Evolutionary conservation across 2,888 invertebrate species (phyloP).

Genomic region (Subacronicta megacephala): DNA sequence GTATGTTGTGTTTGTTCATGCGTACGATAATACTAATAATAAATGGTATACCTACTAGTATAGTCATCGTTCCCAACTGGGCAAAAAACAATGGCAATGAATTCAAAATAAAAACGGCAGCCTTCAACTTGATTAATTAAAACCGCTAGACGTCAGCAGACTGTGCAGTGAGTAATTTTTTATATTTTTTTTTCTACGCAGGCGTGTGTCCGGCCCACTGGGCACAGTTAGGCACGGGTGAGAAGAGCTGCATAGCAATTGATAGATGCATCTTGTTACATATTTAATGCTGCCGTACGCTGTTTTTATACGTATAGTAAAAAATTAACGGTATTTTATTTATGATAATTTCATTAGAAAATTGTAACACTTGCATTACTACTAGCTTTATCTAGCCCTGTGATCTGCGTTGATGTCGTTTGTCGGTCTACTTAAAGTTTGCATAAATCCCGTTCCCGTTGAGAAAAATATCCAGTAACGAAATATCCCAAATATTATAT

Average conservation of each 20-base stretch:
- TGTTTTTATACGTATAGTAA: slow-evolving; percentile 14
- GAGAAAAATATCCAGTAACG: too few species aligned
- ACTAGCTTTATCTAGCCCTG: too few species aligned
- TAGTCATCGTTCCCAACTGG: slow-evolving; percentile 16
- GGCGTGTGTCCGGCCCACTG: slow-evolving; percentile 49
- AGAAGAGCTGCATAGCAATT: slow-evolving; percentile 35
- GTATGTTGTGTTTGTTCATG: too few species aligned
- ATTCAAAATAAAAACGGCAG: slow-evolving; percentile 6
- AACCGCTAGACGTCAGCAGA: slow-evolving; percentile 44
- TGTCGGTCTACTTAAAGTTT: too few species aligned
- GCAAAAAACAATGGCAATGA: slow-evolving; percentile 13
- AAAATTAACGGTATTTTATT: slow-evolving; percentile 29
- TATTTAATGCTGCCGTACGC: slow-evolving; percentile 28
- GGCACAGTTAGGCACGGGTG: slow-evolving; percentile 51
- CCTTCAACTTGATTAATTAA: slow-evolving; percentile 33
- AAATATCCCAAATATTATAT: background rate
- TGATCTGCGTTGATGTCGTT: too few species aligned
- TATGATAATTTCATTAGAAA: background rate
- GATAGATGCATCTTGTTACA: slow-evolving; percentile 41
- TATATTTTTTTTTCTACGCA: slow-evolving; percentile 19
- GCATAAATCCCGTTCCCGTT: too few species aligned
- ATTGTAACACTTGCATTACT: background rate
- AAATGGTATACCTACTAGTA: background rate
- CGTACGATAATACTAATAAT: too few species aligned
- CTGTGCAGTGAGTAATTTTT: slow-evolving; percentile 47